Evolutionary conservation across 2,113 vertebrate species (phyloP).

Genomic region (Crotophaga sulcirostris): DNA sequence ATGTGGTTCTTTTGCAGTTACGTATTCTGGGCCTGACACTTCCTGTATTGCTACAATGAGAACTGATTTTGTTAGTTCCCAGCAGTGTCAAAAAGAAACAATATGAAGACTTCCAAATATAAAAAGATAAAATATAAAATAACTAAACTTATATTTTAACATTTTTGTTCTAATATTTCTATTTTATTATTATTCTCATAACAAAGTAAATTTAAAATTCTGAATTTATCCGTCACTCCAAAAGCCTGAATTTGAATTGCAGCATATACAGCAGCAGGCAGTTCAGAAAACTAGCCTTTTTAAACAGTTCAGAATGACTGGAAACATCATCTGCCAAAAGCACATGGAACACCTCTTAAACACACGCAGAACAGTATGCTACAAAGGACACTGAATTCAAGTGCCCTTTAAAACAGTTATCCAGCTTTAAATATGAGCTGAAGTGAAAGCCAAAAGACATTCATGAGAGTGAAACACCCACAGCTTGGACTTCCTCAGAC

Average conservation of each 20-base stretch:
- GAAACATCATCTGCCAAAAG: constrained; percentile 47
- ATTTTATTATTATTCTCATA: constrained; percentile 33
- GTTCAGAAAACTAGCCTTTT: constrained; percentile 32
- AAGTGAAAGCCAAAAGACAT: constrained; percentile 34
- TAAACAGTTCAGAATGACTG: constrained; percentile 54
- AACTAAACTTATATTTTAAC: background rate
- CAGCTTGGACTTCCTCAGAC: constrained; percentile 42
- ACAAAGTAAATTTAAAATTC: constrained; percentile 28
- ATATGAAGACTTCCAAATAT: background rate
- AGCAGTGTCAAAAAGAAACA: background rate
- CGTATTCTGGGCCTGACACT: background rate
- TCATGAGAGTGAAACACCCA: background rate
- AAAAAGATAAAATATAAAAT: background rate
- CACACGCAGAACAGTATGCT: background rate
- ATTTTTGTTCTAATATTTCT: background rate
- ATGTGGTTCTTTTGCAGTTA: background rate
- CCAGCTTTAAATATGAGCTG: constrained; percentile 22
- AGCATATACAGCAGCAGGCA: constrained; percentile 1
- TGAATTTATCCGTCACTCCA: constrained; percentile 29
- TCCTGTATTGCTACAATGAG: background rate
- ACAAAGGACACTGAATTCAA: background rate
- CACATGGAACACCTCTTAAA: constrained; percentile 45
- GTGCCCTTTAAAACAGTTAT: constrained; percentile 40
- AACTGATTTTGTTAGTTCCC: background rate
- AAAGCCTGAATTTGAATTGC: constrained; percentile 32